Evolutionary conservation across 2,797 vertebrate species (phyloP).

Genomic region (Gallinago solitaria): DNA sequence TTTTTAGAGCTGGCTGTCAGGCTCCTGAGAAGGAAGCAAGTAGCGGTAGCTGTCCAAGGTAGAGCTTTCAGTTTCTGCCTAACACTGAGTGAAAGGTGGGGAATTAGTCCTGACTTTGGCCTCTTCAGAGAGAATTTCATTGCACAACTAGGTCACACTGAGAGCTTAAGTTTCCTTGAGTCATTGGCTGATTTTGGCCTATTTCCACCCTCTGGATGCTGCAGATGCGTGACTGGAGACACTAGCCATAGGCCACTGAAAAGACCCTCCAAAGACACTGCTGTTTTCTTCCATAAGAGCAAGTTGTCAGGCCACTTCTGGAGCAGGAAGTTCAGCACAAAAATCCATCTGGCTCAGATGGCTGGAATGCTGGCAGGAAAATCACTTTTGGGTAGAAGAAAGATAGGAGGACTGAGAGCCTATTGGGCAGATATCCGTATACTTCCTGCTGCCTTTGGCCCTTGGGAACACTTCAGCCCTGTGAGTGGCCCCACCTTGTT

Average conservation of each 20-base stretch:
- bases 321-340: background rate
- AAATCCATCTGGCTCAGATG: background rate
- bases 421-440: background rate
- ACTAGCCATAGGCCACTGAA: background rate
- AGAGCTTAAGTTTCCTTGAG: background rate
- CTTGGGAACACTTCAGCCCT: background rate
- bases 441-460: background rate
- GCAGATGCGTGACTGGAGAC: background rate
- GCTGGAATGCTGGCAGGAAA: background rate
- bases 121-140: background rate
- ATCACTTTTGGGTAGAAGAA: background rate
- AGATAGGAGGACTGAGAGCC: background rate
- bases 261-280: background rate
- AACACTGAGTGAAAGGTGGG: background rate
- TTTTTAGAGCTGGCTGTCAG: background rate
- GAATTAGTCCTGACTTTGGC: background rate
- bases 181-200: background rate
- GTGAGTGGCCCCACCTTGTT: background rate
- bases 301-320: background rate
- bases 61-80: background rate
- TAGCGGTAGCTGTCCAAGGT: background rate
- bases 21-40: background rate
- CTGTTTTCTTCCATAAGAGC: background rate
- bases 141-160: conserved; percentile 1
- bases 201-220: background rate